Evolutionary conservation across 2,113 vertebrate genomes (phyloP).

Genomic region (Scortum barcoo): DNA sequence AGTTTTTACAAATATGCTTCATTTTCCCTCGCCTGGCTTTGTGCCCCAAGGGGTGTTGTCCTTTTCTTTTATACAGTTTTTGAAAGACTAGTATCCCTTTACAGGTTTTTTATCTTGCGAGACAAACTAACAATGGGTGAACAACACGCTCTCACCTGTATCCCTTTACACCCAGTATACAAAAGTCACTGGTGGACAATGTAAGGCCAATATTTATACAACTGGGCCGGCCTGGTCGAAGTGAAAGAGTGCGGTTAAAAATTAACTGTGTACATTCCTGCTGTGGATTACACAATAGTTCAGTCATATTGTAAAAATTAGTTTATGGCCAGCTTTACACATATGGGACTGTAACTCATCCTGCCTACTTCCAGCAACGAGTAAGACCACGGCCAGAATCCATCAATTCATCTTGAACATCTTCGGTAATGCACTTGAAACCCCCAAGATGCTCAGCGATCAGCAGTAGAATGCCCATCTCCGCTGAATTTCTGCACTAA

Average conservation of each 20-base stretch:
- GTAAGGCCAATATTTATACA: constrained; percentile 57
- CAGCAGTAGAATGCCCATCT: background rate
- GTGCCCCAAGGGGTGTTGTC: constrained; percentile 30
- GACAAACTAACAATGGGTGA: constrained; percentile 28
- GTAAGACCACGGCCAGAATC: background rate
- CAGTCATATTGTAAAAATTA: background rate
- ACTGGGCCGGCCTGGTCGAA: background rate
- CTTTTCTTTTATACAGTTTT: constrained; percentile 17
- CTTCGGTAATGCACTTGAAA: background rate
- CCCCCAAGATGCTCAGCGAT: background rate
- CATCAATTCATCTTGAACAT: background rate
- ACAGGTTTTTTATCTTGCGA: constrained; percentile 11
- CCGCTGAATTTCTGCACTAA: background rate
- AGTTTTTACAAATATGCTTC: constrained; percentile 6
- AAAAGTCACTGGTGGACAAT: constrained; percentile 38
- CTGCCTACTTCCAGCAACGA: background rate
- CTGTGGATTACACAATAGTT: background rate
- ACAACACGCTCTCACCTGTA: constrained; percentile 56
- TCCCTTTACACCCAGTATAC: constrained; percentile 60
- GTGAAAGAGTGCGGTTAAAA: constrained; percentile 37
- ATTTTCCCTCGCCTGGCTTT: constrained; percentile 13
- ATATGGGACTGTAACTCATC: background rate
- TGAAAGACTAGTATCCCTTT: constrained; percentile 45
- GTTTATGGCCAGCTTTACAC: background rate
- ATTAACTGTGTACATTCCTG: constrained; percentile 37